Conservation (phyloP, 2,113 vertebrate genomes). For the Alces alces region DNA sequence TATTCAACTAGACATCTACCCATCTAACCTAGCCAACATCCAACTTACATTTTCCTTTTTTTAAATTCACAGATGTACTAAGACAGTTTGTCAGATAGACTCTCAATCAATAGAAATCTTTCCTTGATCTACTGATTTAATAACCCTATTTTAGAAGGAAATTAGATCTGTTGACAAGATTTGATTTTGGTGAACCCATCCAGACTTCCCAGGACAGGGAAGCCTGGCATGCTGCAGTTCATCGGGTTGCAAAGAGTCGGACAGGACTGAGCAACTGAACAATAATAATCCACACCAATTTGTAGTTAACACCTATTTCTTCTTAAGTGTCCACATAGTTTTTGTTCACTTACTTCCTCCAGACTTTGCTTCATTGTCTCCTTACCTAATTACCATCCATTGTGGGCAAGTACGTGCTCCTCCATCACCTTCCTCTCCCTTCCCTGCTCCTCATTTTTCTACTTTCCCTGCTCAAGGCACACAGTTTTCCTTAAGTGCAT, state of each 20-base stretch:
- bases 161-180: not conserved
- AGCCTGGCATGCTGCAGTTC: not conserved
- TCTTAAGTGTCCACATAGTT: not conserved
- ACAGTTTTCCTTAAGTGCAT: not conserved
- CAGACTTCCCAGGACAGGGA: not conserved
- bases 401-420: not conserved
- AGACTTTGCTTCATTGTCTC: not conserved
- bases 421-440: not conserved
- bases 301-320: not conserved
- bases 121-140: not conserved
- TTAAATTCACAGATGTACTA: not conserved
- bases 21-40: not conserved
- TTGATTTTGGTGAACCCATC: not conserved
- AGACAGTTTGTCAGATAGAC: not conserved
- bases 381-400: not conserved
- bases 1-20: not conserved
- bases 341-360: not conserved
- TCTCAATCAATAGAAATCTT: not conserved
- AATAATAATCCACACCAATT: not conserved
- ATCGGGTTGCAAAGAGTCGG: fast-evolving
- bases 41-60: not conserved
- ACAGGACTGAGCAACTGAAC: fast-evolving
- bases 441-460: not conserved
- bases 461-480: not conserved
- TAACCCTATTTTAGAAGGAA: not conserved